phyloP scores from a whole-genome alignment of 2,113 vertebrate genomes.

The Semicossyphus pulcher region DNA sequence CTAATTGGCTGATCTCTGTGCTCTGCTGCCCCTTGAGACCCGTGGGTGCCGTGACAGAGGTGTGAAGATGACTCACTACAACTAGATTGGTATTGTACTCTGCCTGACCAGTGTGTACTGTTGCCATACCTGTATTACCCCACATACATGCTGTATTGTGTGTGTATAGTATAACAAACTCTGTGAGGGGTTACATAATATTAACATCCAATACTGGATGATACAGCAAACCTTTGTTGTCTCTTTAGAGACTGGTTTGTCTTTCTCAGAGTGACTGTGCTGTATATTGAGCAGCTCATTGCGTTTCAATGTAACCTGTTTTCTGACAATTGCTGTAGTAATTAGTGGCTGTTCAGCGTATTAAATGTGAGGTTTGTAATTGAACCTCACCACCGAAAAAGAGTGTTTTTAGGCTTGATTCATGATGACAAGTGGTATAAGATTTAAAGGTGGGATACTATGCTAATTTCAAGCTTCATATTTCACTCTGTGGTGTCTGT shows the following conservation, averaged over 20 bases:
- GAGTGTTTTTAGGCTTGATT: too few relatives aligned
- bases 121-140: slow-evolving; percentile 5
- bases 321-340: not conserved
- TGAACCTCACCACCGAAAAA: too few relatives aligned
- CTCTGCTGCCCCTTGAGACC: slow-evolving; percentile 56
- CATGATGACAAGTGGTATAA: too few relatives aligned
- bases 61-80: slow-evolving; percentile 59
- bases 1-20: slow-evolving; percentile 62
- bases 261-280: not conserved
- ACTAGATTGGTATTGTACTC: slow-evolving; percentile 24
- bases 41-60: slow-evolving; percentile 45
- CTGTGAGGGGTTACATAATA: not conserved
- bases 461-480: too few relatives aligned
- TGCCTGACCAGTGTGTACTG: slow-evolving; percentile 6
- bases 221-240: not conserved
- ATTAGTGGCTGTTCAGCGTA: too few relatives aligned
- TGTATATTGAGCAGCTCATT: not conserved
- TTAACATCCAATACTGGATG: not conserved
- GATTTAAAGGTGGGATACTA: too few relatives aligned
- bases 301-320: not conserved
- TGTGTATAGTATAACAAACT: not conserved
- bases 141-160: not conserved
- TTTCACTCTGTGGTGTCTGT: too few relatives aligned
- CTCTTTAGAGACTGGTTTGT: not conserved
- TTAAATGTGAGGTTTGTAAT: too few relatives aligned